Conservation (phyloP, 2,113 vertebrate species). For the Scophthalmus maximus region DNA sequence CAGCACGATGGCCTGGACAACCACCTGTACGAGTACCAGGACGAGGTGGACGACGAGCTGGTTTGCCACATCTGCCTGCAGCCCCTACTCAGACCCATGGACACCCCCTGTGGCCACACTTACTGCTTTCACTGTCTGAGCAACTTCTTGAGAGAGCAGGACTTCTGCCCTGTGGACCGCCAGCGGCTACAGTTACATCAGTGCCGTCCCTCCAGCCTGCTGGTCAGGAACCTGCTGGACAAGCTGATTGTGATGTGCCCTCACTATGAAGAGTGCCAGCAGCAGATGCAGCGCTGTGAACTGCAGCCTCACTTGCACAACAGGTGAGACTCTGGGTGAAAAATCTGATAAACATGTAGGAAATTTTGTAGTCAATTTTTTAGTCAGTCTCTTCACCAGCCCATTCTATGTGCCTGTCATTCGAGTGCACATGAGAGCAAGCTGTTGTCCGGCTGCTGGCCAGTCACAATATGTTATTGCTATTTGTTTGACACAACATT, state of each 20-base stretch:
- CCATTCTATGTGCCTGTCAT: no score
- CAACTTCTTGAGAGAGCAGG: conserved; percentile 91
- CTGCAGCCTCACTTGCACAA: conserved; percentile 93
- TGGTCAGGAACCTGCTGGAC: conserved; percentile 91
- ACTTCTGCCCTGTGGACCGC: conserved; percentile 92
- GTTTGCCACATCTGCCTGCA: conserved; percentile 94
- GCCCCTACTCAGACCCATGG: conserved; percentile 91
- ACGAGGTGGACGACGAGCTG: conserved; percentile 93
- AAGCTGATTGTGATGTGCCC: conserved; percentile 89
- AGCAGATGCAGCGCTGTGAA: conserved; percentile 90
- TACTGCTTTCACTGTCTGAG: conserved; percentile 91
- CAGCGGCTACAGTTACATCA: conserved; percentile 88
- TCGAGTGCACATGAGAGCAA: no score
- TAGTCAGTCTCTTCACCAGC: no score
- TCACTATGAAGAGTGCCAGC: conserved; percentile 85
- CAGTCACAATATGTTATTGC: no score
- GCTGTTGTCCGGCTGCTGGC: no score
- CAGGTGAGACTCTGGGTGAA: conserved; percentile 81
- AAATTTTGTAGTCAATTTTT: no score
- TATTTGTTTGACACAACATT: no score
- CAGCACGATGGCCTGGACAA: conserved; percentile 85
- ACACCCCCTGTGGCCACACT: conserved; percentile 93
- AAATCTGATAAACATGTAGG: no score
- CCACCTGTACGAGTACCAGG: conserved; percentile 93
- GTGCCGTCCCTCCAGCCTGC: conserved; percentile 90